Conservation (phyloP, 2,113 vertebrate species). For the Channa argus region DNA sequence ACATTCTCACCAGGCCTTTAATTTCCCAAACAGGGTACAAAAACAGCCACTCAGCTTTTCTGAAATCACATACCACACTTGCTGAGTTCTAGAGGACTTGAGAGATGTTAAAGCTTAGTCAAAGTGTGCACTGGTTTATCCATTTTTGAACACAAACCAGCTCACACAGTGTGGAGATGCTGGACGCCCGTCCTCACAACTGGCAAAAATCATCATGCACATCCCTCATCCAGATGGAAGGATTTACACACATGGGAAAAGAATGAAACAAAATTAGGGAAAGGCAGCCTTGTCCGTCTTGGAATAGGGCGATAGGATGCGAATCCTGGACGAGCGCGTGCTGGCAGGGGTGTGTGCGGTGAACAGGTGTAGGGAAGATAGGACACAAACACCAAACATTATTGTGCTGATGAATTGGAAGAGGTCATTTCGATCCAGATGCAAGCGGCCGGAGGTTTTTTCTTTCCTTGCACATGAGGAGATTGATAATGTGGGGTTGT, state of each 20-base stretch:
- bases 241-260: constrained; percentile 62
- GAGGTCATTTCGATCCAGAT: constrained; percentile 45
- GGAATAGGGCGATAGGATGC: constrained; percentile 55
- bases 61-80: constrained; percentile 1
- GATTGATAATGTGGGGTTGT: constrained; percentile 7
- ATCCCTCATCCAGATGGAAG: constrained; percentile 63
- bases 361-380: constrained; percentile 70
- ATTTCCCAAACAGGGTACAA: too few species aligned
- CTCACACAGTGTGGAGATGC: constrained; percentile 18
- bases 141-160: constrained; percentile 34
- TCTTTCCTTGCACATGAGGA: neutral
- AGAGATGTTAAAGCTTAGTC: constrained; percentile 11
- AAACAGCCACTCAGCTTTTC: neutral
- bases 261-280: constrained; percentile 58
- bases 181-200: constrained; percentile 29
- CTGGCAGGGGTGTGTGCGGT: constrained; percentile 42
- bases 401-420: constrained; percentile 42
- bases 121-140: constrained; percentile 15
- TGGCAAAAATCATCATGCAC: constrained; percentile 25
- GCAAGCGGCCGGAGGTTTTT: constrained; percentile 13
- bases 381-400: constrained; percentile 26
- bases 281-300: constrained; percentile 50
- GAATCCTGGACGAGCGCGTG: constrained; percentile 53
- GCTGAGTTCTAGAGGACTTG: neutral
- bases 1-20: too few species aligned